Base-by-base conservation (phyloP, 1,140 invertebrate genomes). In the Sinella curviseta region DNA sequence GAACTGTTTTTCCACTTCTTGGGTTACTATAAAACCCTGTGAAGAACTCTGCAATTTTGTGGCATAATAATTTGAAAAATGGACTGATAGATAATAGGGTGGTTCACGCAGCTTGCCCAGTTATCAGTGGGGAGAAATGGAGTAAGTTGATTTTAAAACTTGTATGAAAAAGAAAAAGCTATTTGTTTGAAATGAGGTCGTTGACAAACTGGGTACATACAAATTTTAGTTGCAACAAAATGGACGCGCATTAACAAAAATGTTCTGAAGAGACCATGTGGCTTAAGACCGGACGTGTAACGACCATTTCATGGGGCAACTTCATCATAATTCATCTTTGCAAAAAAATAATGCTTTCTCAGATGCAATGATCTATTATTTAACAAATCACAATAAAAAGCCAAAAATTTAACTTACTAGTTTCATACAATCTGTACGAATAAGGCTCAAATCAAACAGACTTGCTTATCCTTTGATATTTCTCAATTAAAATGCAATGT, bases 51-150 rank as follows among this genome's bases (percentile, higher is more conserved):
- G 81, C 78, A 12, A 76, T 82, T 67, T 79, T 80, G 24, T 82
- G 81, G 81, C 70, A 82, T 33, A 82, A 67, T 14, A 30, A 65
- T 0, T 0, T 34, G 31, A 76, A 67, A 30, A 78, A 80, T 57
- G 81, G 81, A 24, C 1, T 12, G 0, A 48, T 78, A 3, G 81
- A 82, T 54, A 39, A 35, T 30, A 39, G 76, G 74, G 67, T 67
- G 26, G 33, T 77, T 20, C 81, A 82, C 65, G 81, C 48, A 57
- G 81, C 81, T 12, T 82, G 81, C 28, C 81, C 81, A 0, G 55
- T 82, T 3, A 80, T 82, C 34, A 20, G 20, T 8, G 81, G 81
- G 2, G 48, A 80, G 4, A 82, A 82, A 78, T 82, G 81, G 78
- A 80, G 81, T 82, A 78, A 67, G 77, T 24, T 24, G 24, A 30